These are phyloP conservation scores for Galerucella calmariensis DNA, from an alignment of 2,888 invertebrate species.

Conservation along the genomic window DNA sequence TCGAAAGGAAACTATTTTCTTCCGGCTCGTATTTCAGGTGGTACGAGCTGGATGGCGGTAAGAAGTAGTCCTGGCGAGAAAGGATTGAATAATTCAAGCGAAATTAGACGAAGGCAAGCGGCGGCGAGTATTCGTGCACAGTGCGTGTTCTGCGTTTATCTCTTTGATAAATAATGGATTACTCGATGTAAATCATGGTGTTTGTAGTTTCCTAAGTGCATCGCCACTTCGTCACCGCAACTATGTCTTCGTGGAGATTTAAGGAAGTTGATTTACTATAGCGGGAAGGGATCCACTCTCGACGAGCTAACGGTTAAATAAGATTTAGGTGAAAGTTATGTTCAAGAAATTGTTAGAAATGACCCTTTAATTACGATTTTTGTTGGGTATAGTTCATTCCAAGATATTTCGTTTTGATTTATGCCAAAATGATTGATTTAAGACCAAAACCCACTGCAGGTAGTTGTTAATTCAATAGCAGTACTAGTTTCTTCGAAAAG, in stretches of 20 bases:
- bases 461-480: too few species aligned
- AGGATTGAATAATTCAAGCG: conserved; percentile 56
- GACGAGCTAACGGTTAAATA: conserved; percentile 18
- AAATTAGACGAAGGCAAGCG: conserved; percentile 52
- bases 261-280: conserved; percentile 15
- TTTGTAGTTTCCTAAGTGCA: conserved; percentile 38
- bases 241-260: conserved; percentile 26
- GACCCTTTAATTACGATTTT: background rate
- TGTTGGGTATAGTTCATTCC: too few species aligned
- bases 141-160: conserved; percentile 60
- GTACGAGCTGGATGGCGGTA: conserved; percentile 10
- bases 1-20: conserved; percentile 36
- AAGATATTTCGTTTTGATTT: too few species aligned
- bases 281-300: conserved; percentile 6
- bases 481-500: too few species aligned
- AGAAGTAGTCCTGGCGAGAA: conserved; percentile 13
- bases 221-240: conserved; percentile 36
- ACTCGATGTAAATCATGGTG: conserved; percentile 56
- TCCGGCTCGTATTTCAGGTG: conserved; percentile 20
- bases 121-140: conserved; percentile 36
- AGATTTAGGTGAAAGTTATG: conserved; percentile 15
- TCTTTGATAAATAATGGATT: conserved; percentile 63
- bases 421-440: too few species aligned
- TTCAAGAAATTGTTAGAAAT: background rate
- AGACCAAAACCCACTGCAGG: too few species aligned